A percentile compares a stretch with the other conserved stretches of the same genome.
phyloP scores from a whole-genome alignment of 1,140 invertebrate species.

The Pseudoatta argentina region DNA sequence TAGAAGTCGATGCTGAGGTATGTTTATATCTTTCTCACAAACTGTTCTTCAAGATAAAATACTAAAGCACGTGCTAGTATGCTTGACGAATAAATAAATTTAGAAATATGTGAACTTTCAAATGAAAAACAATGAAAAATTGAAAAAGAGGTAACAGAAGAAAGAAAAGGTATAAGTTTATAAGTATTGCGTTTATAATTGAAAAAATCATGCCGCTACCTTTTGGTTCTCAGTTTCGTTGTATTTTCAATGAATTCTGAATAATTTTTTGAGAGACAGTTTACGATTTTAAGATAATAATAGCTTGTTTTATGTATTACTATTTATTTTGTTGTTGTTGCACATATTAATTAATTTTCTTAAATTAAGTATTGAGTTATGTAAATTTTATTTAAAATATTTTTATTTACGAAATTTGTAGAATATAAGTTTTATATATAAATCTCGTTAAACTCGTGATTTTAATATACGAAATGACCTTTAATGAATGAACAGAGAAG shows the following conservation, averaged over 20 bases:
- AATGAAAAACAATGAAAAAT: conserved; percentile 56
- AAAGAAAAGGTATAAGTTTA: conserved; percentile 49
- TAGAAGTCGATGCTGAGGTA: conserved; percentile 33
- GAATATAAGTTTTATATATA: not conserved
- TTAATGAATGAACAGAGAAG: not conserved
- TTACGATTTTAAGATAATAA: not conserved
- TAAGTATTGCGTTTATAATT: conserved; percentile 75
- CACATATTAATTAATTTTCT: not conserved
- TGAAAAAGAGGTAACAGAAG: conserved; percentile 49
- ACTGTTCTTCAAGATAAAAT: not conserved
- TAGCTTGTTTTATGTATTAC: not conserved
- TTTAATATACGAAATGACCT: not conserved
- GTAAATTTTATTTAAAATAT: not conserved
- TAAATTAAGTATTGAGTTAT: not conserved
- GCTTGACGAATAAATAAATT: conserved; percentile 84
- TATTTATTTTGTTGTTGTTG: not conserved
- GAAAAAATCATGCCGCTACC: conserved; percentile 78
- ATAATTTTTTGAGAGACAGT: not conserved
- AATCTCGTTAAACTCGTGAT: not conserved
- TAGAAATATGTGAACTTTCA: conserved; percentile 65
- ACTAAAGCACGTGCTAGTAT: conserved; percentile 70
- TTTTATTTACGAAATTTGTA: not conserved
- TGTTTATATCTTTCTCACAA: conserved; percentile 65
- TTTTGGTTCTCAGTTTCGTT: conserved; percentile 78
- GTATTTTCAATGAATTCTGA: not conserved